phyloP scores from a whole-genome alignment of 2,888 invertebrate species.

The Cremastinae sp. region DNA sequence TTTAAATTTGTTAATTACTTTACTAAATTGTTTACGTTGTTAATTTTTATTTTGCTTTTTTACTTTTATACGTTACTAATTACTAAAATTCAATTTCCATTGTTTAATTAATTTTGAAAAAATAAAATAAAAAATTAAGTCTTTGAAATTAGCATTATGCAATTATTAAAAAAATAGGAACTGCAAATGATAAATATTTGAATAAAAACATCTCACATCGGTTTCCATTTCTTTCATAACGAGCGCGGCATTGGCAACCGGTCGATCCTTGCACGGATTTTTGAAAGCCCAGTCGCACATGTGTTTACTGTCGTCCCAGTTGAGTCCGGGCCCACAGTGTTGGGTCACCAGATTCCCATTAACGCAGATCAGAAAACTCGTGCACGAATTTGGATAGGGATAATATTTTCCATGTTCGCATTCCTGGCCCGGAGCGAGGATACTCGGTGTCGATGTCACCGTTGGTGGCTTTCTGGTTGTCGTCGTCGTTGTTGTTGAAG shows the following conservation, averaged over 20 bases:
- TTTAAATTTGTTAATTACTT: too few species aligned
- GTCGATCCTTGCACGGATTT: slow-evolving; percentile 71
- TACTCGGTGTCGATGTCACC: slow-evolving; percentile 59
- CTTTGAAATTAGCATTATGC: too few species aligned
- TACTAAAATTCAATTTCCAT: too few species aligned
- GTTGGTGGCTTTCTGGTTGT: slow-evolving; percentile 53
- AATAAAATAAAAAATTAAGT: too few species aligned
- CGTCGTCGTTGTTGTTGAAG: too few species aligned
- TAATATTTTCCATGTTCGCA: slow-evolving; percentile 90
- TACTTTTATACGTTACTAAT: too few species aligned
- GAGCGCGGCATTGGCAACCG: slow-evolving; percentile 57
- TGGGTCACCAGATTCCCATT: slow-evolving; percentile 87
- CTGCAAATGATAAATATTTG: not conserved
- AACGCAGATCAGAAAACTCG: slow-evolving; percentile 89
- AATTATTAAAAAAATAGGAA: not conserved
- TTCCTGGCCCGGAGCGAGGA: slow-evolving; percentile 64
- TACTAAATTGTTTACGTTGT: too few species aligned
- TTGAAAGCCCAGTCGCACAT: slow-evolving; percentile 90
- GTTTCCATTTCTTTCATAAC: slow-evolving; percentile 48
- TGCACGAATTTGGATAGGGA: slow-evolving; percentile 86
- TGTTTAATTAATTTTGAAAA: too few species aligned
- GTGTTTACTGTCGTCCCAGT: slow-evolving; percentile 86
- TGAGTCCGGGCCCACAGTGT: slow-evolving; percentile 88
- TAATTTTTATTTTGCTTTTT: too few species aligned
- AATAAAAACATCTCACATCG: slow-evolving; percentile 27